Evolutionary conservation across 53 echinoderm and acorn worm genomes (phyloP).

Genomic region (Arbacia lixula): DNA sequence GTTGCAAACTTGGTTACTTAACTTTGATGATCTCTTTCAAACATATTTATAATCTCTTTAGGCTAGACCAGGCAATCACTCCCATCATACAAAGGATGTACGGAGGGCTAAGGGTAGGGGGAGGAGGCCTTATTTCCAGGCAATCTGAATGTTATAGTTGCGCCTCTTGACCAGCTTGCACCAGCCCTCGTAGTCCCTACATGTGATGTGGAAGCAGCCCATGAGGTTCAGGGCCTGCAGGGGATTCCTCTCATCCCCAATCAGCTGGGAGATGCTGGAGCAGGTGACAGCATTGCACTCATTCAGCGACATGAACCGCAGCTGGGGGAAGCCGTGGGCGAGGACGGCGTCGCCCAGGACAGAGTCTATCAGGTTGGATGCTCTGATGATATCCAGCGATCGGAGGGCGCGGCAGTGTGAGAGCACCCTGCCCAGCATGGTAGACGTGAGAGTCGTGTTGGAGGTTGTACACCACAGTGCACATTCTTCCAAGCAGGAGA

Average conservation of each 20-base stretch:
- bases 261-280: constrained; percentile 38
- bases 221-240: constrained; percentile 70
- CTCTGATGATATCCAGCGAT: constrained; percentile 62
- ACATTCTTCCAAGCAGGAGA: constrained; percentile 34
- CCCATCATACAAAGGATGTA: too few relatives aligned
- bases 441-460: constrained; percentile 47
- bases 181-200: constrained; percentile 65
- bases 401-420: constrained; percentile 36
- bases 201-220: constrained; percentile 62
- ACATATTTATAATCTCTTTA: too few relatives aligned
- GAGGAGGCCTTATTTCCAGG: constrained; percentile 69
- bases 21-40: too few relatives aligned
- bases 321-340: constrained; percentile 44
- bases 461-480: constrained; percentile 68
- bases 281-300: constrained; percentile 66
- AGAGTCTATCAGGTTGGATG: constrained; percentile 54
- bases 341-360: constrained; percentile 45
- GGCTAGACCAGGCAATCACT: too few relatives aligned
- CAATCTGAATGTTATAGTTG: constrained; percentile 50
- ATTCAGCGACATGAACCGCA: constrained; percentile 54
- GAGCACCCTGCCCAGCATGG: constrained; percentile 51
- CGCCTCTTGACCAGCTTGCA: constrained; percentile 37
- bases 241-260: constrained; percentile 44
- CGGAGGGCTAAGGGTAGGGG: too few relatives aligned
- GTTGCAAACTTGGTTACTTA: too few relatives aligned